A percentile compares a stretch with the other conserved stretches of the same genome.
Evolutionary conservation across 2,113 vertebrate species (phyloP).

Genomic region (Cettia cetti): DNA sequence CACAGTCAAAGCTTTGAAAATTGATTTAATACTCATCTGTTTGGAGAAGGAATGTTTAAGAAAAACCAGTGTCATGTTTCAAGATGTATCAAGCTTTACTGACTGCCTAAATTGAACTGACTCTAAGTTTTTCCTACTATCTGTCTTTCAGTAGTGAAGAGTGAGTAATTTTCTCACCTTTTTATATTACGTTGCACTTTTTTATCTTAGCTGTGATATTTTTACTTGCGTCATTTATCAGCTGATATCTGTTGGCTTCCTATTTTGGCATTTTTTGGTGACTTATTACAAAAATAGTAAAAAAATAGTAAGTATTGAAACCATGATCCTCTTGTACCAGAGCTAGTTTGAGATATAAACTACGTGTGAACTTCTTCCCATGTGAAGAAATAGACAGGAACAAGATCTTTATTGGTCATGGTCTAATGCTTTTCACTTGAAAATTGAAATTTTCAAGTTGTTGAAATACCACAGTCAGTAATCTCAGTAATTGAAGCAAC

Average conservation of each 20-base stretch:
- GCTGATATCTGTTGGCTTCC: neutral
- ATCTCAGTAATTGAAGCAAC: neutral
- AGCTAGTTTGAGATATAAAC: neutral
- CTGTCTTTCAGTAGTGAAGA: neutral
- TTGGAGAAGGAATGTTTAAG: neutral
- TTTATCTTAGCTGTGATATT: neutral
- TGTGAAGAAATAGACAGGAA: neutral
- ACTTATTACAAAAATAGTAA: neutral
- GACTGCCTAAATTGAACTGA: neutral
- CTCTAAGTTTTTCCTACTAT: neutral
- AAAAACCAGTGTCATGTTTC: neutral
- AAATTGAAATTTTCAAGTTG: too few species aligned
- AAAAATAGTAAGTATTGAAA: neutral
- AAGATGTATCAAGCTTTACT: neutral
- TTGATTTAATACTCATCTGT: neutral
- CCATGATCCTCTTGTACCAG: neutral
- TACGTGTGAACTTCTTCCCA: neutral
- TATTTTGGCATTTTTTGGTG: neutral
- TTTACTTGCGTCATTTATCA: neutral
- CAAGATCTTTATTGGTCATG: neutral
- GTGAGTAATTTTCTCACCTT: neutral
- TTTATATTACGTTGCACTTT: neutral
- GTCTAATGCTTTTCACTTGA: neutral
- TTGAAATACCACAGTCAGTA: neutral
- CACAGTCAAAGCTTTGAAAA: neutral